Percentiles rank a stretch among this genome's conserved stretches.
phyloP scores from a whole-genome alignment of 2,888 invertebrate species.

The Tricholauxania praeusta region DNA sequence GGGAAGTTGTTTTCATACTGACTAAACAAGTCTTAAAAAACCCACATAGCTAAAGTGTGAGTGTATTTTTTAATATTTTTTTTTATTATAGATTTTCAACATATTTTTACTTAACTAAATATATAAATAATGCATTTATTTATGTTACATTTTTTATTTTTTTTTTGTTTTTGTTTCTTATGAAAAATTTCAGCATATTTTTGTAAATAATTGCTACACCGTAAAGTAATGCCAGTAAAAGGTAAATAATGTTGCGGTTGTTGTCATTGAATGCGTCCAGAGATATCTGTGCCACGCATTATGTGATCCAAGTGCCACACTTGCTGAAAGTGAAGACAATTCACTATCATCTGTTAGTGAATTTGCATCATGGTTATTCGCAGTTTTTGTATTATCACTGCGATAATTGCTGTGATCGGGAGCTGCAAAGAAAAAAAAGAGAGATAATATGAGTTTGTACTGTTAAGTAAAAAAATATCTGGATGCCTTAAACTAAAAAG shows the following conservation, averaged over 20 bases:
- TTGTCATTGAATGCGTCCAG: not conserved
- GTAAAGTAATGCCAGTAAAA: no score
- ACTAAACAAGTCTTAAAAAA: no score
- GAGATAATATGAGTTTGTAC: not conserved
- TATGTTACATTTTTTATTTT: conserved; percentile 22
- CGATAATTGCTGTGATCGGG: conserved; percentile 64
- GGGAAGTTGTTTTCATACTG: no score
- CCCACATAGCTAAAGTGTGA: not conserved
- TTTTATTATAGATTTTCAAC: conserved; percentile 2
- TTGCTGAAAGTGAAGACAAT: conserved; percentile 17
- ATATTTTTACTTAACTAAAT: conserved; percentile 25
- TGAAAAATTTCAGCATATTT: no score
- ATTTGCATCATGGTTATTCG: conserved; percentile 63
- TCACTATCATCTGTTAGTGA: conserved; percentile 64
- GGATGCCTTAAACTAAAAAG: not conserved
- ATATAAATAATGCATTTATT: conserved; percentile 27
- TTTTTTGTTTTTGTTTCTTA: not conserved
- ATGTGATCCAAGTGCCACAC: not conserved
- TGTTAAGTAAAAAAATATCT: not conserved
- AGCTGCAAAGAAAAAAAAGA: conserved; percentile 48
- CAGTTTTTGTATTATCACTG: conserved; percentile 56
- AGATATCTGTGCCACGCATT: conserved; percentile 8
- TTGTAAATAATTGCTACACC: no score
- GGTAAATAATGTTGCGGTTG: not conserved
- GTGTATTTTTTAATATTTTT: not conserved